A percentile compares a stretch with the other conserved stretches of the same genome.
These are phyloP conservation scores for Gila robusta DNA, from an alignment of 2,797 vertebrate species.

Conservation along the genomic window DNA sequence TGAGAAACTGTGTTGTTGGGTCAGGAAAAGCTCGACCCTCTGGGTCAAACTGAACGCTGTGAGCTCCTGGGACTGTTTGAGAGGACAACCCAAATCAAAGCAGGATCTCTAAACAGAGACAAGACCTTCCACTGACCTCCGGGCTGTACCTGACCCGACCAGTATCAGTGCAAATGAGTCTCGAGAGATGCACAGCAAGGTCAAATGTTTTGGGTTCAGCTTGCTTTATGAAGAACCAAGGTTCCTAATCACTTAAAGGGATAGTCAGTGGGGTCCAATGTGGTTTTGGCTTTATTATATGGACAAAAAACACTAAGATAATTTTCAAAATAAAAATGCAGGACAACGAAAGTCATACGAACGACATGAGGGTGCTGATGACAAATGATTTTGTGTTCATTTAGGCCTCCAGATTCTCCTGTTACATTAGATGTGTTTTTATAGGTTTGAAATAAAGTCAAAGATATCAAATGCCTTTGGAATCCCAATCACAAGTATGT, in stretches of 20 bases:
- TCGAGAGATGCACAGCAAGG: background rate
- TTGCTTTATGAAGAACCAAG: background rate
- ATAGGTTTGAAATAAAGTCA: background rate
- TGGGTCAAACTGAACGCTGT: constrained; percentile 59
- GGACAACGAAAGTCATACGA: background rate
- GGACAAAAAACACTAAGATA: background rate
- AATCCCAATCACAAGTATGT: constrained; percentile 3
- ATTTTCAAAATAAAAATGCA: background rate
- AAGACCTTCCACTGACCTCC: constrained; percentile 73
- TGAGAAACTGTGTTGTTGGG: constrained; percentile 74
- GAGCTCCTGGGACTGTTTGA: constrained; percentile 50
- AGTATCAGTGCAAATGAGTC: background rate
- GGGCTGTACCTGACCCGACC: constrained; percentile 3
- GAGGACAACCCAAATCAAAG: constrained; percentile 63
- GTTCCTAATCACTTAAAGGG: background rate
- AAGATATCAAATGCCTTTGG: background rate
- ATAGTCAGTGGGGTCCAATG: background rate
- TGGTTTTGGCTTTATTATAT: constrained; percentile 1
- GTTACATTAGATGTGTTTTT: background rate
- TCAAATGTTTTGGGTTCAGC: constrained; percentile 13
- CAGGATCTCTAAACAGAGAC: constrained; percentile 66
- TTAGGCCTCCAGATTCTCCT: constrained; percentile 13
- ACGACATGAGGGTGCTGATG: background rate
- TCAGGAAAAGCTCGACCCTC: constrained; percentile 66
- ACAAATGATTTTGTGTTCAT: background rate